phyloP scores from a whole-genome alignment of 2,797 vertebrate genomes.

The Hoplostethus atlanticus region DNA sequence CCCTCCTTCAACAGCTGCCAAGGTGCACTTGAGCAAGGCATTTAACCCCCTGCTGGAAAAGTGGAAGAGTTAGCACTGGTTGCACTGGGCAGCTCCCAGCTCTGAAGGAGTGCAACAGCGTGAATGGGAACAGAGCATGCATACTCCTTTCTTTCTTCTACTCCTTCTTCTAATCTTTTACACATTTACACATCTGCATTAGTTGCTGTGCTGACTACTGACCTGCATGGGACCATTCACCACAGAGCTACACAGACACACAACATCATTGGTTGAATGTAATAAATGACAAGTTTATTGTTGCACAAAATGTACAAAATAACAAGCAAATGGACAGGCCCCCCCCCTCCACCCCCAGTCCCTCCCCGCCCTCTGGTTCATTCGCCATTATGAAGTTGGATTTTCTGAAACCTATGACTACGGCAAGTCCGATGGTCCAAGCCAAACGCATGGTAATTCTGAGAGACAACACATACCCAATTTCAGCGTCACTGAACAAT shows the following conservation, averaged over 20 bases:
- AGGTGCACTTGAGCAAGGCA: no score
- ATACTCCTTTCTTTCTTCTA: no score
- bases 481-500: constrained; percentile 88
- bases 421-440: constrained; percentile 84
- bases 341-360: constrained; percentile 32
- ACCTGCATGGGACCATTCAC: no score
- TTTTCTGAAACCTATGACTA: constrained; percentile 86
- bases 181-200: no score
- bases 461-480: constrained; percentile 87
- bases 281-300: constrained; percentile 93
- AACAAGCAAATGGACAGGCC: constrained; percentile 90
- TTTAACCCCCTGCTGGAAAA: no score
- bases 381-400: constrained; percentile 84
- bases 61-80: no score
- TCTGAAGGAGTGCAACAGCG: no score
- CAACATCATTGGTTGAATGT: constrained; percentile 69
- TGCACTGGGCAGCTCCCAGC: no score
- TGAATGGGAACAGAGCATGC: no score
- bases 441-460: constrained; percentile 85
- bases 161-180: no score
- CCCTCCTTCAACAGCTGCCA: no score
- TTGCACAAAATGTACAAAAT: constrained; percentile 94
- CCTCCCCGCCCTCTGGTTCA: constrained; percentile 75
- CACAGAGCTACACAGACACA: constrained; percentile 13
- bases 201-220: no score